Evolutionary conservation across 2,888 invertebrate genomes (phyloP).

Genomic region (Tetragonula carbonaria): DNA sequence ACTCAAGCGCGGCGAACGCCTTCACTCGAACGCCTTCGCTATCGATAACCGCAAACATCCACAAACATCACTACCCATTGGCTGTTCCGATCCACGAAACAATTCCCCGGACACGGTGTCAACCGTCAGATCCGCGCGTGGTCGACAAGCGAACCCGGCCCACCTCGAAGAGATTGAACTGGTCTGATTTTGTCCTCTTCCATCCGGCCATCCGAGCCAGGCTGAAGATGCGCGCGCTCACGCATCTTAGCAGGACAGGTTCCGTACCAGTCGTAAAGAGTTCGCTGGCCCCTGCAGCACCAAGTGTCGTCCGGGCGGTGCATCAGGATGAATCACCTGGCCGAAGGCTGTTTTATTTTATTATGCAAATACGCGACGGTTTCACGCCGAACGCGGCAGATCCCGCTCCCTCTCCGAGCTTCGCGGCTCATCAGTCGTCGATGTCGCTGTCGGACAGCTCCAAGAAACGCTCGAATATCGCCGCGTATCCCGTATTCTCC

Average conservation of each 20-base stretch:
- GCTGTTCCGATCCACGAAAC: background rate
- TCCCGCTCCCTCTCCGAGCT: slow-evolving; percentile 9
- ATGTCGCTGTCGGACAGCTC: slow-evolving; percentile 1
- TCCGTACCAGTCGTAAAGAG: slow-evolving; percentile 73
- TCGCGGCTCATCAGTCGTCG: slow-evolving; percentile 35
- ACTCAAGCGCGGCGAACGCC: background rate
- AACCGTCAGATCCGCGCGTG: background rate
- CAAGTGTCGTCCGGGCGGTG: slow-evolving; percentile 69
- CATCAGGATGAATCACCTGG: slow-evolving; percentile 76
- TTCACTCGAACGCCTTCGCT: background rate
- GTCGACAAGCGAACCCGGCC: slow-evolving; percentile 5
- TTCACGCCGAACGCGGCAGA: slow-evolving; percentile 66
- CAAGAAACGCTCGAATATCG: slow-evolving; percentile 42
- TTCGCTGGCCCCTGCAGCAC: slow-evolving; percentile 74
- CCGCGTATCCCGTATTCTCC: background rate
- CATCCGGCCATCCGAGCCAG: slow-evolving; percentile 26
- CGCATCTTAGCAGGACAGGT: slow-evolving; percentile 68
- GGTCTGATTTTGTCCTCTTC: slow-evolving; percentile 51
- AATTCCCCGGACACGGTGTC: background rate
- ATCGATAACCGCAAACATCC: background rate
- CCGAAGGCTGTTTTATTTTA: slow-evolving; percentile 80
- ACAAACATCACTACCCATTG: background rate
- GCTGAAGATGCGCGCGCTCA: background rate
- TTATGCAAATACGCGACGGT: slow-evolving; percentile 78
- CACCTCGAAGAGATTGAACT: slow-evolving; percentile 44